These are phyloP conservation scores for Aix galericulata DNA, from an alignment of 2,113 vertebrate species.

Conservation along the genomic window DNA sequence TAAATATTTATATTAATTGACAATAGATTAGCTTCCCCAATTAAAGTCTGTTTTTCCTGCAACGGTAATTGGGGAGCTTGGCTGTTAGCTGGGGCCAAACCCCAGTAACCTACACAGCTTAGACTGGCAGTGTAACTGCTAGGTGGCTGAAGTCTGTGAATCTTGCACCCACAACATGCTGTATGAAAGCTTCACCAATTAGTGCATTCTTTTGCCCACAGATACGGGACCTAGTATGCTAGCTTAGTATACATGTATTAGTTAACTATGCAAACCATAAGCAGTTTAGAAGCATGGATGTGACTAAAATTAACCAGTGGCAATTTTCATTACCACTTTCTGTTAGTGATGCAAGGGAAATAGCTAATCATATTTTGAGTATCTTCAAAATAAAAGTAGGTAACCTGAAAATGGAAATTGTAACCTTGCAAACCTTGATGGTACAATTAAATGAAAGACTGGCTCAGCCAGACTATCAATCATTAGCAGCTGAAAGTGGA, in stretches of 20 bases:
- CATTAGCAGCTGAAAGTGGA: not conserved
- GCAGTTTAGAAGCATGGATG: not conserved
- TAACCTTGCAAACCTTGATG: not conserved
- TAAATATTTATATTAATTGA: not conserved
- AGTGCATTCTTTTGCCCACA: not conserved
- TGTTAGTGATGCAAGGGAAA: not conserved
- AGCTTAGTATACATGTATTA: not conserved
- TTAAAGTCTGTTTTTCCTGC: not conserved
- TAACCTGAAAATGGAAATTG: conserved; percentile 46
- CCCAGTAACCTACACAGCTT: not conserved
- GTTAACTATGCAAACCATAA: not conserved
- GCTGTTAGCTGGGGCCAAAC: not conserved
- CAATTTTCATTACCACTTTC: not conserved
- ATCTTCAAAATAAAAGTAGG: not conserved
- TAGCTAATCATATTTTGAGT: not conserved
- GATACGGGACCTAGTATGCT: not conserved
- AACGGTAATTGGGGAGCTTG: not conserved
- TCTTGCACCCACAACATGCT: not conserved
- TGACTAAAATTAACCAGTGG: not conserved
- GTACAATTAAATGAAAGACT: conserved; percentile 10
- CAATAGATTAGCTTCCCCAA: not conserved
- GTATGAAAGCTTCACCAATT: not conserved
- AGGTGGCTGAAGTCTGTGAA: not conserved
- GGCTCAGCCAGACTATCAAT: not conserved
- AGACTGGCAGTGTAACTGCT: not conserved